Evolutionary conservation across 2,888 invertebrate species (phyloP), one percentile per base, ranked within the genome.

Genomic region (Isoperla grammatica): DNA sequence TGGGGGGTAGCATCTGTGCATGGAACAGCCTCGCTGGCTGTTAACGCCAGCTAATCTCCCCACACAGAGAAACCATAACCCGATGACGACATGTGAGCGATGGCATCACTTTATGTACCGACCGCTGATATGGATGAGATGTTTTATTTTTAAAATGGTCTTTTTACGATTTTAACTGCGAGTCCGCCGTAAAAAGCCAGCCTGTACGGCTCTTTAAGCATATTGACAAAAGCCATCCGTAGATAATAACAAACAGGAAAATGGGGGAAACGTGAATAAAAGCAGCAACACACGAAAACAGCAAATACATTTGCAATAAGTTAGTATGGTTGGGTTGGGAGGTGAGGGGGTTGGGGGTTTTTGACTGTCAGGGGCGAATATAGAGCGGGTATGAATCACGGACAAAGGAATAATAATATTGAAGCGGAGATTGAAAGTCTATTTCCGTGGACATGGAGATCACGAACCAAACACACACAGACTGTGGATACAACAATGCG

Each of bases 191-290:
- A 53, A 53, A 49, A 53, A 53, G 19, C 29, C 29, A 8, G 29
- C 29, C 8, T 6, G 29, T 29, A 29, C 8, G 29, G 29, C 29
- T 29, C 29, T 29, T 29, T 29, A 29, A 53, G 15, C 39, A 53
- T 53, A 53, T 53, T 53, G 53, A 35, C 53, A 53, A 37, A 53
- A 37, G 49, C 23, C 53, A 37, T 37, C 37, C 11, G 19, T 15
- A n/a, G 29, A 37, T 53, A 53, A 53, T 53, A 53, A 53, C 53
- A 39, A 13, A 53, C 53, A 53, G 53, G 53, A 53, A 53, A 39
- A 29, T 29, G 29, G 29, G 29, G 29, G 29, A 29, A 29, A 29
- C 29, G 4, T 29, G 29, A 29, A 29, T 29, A 29, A 29, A 29
- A 29, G 42, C 42, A 4, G 11, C 42, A 40, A 3, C 42, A 40